Conservation (phyloP, 2,888 invertebrate genomes). For the Syrista parreyssii region DNA sequence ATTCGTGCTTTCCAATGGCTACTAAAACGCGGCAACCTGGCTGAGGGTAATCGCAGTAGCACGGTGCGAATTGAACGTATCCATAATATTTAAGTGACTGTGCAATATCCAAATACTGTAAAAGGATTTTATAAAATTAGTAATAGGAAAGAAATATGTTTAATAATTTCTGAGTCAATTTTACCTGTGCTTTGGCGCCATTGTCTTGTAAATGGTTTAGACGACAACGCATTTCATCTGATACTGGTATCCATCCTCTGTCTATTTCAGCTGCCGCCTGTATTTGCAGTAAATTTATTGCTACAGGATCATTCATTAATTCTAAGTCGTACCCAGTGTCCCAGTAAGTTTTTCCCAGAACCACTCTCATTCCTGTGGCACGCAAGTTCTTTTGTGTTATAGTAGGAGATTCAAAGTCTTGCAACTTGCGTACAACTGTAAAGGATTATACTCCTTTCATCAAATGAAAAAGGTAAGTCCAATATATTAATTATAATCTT, state of each 20-base stretch:
- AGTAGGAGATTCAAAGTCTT: conserved; percentile 97
- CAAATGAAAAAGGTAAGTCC: conserved; percentile 12
- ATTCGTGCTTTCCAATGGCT: conserved; percentile 87
- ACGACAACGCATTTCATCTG: conserved; percentile 76
- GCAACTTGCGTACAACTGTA: conserved; percentile 86
- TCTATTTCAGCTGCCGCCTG: conserved; percentile 90
- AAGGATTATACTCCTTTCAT: conserved; percentile 47
- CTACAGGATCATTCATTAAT: conserved; percentile 83
- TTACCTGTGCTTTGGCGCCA: conserved; percentile 85
- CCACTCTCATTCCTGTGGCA: conserved; percentile 82
- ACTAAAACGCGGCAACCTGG: conserved; percentile 77
- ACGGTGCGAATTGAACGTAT: conserved; percentile 82
- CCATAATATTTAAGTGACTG: conserved; percentile 90
- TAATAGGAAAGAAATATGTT: conserved; percentile 12
- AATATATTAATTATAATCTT: background rate
- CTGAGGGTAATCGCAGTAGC: conserved; percentile 82
- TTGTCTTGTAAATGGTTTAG: conserved; percentile 79
- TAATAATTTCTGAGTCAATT: conserved; percentile 1
- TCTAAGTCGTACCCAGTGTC: conserved; percentile 86
- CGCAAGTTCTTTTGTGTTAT: conserved; percentile 82
- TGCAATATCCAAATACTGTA: conserved; percentile 87
- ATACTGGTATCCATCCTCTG: conserved; percentile 84
- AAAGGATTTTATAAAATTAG: conserved; percentile 36
- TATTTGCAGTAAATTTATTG: conserved; percentile 86
- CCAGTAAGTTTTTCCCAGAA: conserved; percentile 94